phyloP scores from a whole-genome alignment of 92 coral and sea anemone species.

The Heliopora coerulea region DNA sequence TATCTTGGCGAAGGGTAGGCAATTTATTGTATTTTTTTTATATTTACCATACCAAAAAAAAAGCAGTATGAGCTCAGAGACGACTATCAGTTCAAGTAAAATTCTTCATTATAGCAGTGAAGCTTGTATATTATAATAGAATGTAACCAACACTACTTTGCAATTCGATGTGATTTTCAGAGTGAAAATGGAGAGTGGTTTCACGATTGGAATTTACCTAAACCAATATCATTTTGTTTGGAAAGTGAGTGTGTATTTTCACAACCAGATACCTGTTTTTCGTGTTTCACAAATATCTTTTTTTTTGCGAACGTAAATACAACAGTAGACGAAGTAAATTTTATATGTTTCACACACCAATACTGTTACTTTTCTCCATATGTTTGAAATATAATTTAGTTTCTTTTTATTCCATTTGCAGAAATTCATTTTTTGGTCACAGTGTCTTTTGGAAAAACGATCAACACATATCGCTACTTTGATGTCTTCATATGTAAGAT shows the following conservation, averaged over 20 bases:
- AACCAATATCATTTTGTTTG: not conserved
- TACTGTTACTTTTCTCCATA: too few species aligned
- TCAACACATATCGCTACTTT: constrained; percentile 19
- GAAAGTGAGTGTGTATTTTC: not conserved
- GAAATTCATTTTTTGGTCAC: constrained; percentile 29
- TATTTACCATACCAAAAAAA: too few species aligned
- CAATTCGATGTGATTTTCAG: too few species aligned
- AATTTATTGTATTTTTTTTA: too few species aligned
- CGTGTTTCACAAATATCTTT: too few species aligned
- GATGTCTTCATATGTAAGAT: constrained; percentile 28
- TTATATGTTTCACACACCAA: not conserved
- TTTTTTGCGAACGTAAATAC: too few species aligned
- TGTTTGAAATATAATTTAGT: not conserved
- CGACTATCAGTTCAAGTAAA: too few species aligned
- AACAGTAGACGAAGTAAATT: not conserved
- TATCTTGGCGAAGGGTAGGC: constrained; percentile 83
- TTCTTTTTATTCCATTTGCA: not conserved
- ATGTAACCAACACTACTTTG: too few species aligned
- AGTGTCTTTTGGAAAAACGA: not conserved
- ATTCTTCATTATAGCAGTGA: too few species aligned
- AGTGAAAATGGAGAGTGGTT: constrained; percentile 13
- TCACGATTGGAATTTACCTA: constrained; percentile 19
- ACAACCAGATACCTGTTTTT: too few species aligned
- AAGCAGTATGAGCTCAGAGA: too few species aligned
- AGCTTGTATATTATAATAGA: too few species aligned